These are phyloP conservation scores for Gallinago media DNA, from an alignment of 2,113 vertebrate genomes.

Conservation along the genomic window DNA sequence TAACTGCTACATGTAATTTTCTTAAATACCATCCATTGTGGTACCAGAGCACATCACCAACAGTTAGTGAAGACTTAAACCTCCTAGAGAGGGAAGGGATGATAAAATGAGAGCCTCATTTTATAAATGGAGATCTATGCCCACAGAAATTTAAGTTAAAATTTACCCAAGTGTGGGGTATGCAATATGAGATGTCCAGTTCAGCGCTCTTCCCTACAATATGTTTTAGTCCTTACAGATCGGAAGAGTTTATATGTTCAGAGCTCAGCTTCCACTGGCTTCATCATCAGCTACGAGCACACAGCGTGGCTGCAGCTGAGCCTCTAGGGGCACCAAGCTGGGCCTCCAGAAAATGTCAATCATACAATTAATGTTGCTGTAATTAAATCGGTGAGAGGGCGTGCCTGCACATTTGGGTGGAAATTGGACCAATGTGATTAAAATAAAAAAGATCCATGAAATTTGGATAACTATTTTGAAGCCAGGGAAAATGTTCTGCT, in stretches of 20 bases:
- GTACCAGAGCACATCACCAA: background rate
- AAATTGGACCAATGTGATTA: background rate
- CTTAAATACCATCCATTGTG: background rate
- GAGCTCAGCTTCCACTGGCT: background rate
- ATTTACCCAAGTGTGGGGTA: background rate
- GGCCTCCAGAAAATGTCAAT: background rate
- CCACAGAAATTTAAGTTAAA: background rate
- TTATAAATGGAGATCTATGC: background rate
- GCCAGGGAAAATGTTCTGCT: background rate
- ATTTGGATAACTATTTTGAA: background rate
- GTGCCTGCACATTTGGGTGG: background rate
- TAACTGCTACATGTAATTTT: background rate
- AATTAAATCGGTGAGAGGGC: background rate
- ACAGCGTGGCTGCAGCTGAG: background rate
- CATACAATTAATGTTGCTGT: background rate
- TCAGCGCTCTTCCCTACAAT: background rate
- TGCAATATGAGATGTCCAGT: background rate
- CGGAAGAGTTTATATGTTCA: background rate
- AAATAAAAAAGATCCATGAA: background rate
- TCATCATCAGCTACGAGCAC: background rate
- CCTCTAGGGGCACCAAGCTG: background rate
- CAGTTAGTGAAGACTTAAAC: background rate
- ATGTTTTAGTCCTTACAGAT: background rate
- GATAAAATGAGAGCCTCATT: background rate
- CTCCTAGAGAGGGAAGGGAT: background rate